Base-by-base conservation (phyloP, 2,797 vertebrate species). In the Bradypodion pumilum region DNA sequence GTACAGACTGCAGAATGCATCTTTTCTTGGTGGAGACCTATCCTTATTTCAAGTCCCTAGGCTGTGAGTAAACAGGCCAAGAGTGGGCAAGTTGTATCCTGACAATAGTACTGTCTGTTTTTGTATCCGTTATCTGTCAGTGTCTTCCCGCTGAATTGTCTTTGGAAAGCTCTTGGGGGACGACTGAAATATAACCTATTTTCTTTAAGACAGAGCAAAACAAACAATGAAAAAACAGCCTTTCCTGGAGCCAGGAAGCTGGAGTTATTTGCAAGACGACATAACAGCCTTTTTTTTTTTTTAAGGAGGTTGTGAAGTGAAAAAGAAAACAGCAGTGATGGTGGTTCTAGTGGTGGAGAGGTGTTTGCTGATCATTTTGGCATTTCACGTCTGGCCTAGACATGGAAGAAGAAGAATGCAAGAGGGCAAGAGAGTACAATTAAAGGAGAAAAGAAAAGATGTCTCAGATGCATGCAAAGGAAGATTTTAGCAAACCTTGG, bases 261-360 rank as follows among this genome's bases (percentile, higher is more conserved):
- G 16, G 9, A 44, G 25, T 82, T 74, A 23, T 77, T 56, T 0
- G 0, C 79, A 60, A 70, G 56, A 37, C 7, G 19, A 42, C 49
- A 12, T 59, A 83, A 68, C 81, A 59, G 62, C n/a, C 12, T 0
- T n/a, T 52, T 3, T 35, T 85, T 84, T 81, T 59, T 75, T n/a
- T n/a, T n/a, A n/a, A 86, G 69, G 65, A 42, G 69, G 63, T 59
- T 87, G 76, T 82, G 68, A 78, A 40, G 12, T 10, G 8, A 15
- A 0, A 0, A 35, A 27, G 2, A 25, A 56, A 25, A 52, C 1
- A 13, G 12, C 3, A 9, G 35, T 9, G 32, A 23, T 27, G 37
- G 37, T 42, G 9, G 32, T 70, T 9, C 23, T 7, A 49, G 74
- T 32, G 59, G 49, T 7, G 10, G 35, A 21, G 2, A 1, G 27